phyloP scores from a whole-genome alignment of 2,797 vertebrate species.

The Hippopotamyrus pictus region DNA sequence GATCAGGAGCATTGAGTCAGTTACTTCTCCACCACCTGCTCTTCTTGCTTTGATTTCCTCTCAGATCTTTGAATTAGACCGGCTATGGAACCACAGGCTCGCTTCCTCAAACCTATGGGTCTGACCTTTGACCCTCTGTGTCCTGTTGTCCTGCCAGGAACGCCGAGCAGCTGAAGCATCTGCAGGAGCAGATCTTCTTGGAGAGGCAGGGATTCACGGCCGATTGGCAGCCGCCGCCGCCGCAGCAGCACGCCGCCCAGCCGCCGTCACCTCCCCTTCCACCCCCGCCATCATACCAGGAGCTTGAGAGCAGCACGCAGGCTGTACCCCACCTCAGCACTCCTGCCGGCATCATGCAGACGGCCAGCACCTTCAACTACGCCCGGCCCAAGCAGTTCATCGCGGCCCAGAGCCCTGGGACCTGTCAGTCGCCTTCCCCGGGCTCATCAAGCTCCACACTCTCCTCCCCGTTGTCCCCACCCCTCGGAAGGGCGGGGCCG shows the following conservation, averaged over 20 bases:
- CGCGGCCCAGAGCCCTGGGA: conserved; percentile 80
- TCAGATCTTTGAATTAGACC: not conserved
- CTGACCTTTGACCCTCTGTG: not conserved
- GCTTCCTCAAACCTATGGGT: not conserved
- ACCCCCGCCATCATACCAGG: conserved; percentile 86
- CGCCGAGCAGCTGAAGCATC: conserved; percentile 80
- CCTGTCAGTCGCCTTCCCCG: conserved; percentile 71
- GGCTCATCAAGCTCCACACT: conserved; percentile 80
- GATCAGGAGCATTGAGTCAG: not conserved
- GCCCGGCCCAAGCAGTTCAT: conserved; percentile 98
- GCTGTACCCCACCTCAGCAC: conserved; percentile 62
- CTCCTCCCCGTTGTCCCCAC: conserved; percentile 82
- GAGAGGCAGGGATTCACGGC: conserved; percentile 76
- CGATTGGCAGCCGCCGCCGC: conserved; percentile 54
- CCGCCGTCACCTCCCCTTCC: conserved; percentile 81
- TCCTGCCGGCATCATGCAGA: conserved; percentile 75
- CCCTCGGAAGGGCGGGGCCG: conserved; percentile 64
- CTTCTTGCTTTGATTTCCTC: not conserved
- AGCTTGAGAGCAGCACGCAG: conserved; percentile 70
- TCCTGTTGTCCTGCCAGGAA: conserved; percentile 66
- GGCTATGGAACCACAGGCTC: not conserved
- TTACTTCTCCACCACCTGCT: not conserved
- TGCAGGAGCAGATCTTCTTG: conserved; percentile 85
- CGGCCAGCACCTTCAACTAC: conserved; percentile 90
- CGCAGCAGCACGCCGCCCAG: conserved; percentile 47